phyloP scores from a whole-genome alignment of 2,797 vertebrate species.

The Coreius guichenoti region DNA sequence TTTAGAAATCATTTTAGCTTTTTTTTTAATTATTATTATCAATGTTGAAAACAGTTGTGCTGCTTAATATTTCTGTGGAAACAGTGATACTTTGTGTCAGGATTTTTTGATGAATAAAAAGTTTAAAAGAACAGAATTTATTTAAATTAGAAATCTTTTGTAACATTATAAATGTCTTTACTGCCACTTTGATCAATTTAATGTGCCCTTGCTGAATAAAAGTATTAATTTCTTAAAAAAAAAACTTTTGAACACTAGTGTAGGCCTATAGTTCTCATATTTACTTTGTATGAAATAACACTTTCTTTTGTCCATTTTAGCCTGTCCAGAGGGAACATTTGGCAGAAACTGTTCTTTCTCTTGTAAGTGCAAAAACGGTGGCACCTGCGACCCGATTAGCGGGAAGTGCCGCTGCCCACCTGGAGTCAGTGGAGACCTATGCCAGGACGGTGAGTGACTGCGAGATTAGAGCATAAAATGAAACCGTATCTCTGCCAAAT shows the following conservation, averaged over 20 bases:
- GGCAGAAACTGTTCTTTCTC: constrained; percentile 82
- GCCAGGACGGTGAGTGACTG: constrained; percentile 80
- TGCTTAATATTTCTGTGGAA: neutral
- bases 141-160: neutral
- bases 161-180: neutral
- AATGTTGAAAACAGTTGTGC: neutral
- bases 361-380: constrained; percentile 83
- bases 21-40: neutral
- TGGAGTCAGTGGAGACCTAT: constrained; percentile 77
- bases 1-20: neutral
- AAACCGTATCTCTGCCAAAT: neutral
- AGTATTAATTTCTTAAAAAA: neutral
- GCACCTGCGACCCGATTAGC: constrained; percentile 73
- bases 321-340: constrained; percentile 79
- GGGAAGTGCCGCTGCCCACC: constrained; percentile 84
- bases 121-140: neutral
- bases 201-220: neutral
- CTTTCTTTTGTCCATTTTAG: constrained; percentile 64
- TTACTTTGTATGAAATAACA: neutral
- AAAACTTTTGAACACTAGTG: neutral
- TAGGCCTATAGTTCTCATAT: neutral
- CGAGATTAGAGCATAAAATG: neutral
- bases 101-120: neutral
- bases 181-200: neutral
- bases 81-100: neutral